Percentiles rank a stretch among this genome's conserved stretches.
phyloP scores from a whole-genome alignment of 2,797 vertebrate species.

The Micrastur ruficollis region DNA sequence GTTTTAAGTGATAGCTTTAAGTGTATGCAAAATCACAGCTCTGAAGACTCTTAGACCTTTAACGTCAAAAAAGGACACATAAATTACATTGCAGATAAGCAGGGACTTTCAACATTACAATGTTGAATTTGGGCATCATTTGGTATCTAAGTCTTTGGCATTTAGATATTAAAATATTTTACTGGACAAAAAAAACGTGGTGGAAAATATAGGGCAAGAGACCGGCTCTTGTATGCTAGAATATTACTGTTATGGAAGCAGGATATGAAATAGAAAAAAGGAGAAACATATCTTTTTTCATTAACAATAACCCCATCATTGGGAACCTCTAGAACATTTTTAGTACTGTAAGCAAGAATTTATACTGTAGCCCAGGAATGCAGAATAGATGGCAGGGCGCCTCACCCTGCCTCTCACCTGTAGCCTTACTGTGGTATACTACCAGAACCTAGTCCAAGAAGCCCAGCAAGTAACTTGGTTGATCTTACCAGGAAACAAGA shows the following conservation, averaged over 20 bases:
- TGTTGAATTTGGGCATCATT: not conserved
- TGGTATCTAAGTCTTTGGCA: not conserved
- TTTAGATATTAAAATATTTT: not conserved
- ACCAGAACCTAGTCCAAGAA: not conserved
- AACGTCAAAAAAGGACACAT: not conserved
- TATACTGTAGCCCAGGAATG: not conserved
- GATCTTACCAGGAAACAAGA: not conserved
- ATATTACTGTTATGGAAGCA: not conserved
- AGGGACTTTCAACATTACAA: not conserved
- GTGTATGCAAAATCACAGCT: not conserved
- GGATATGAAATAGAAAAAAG: not conserved
- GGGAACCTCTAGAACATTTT: not conserved
- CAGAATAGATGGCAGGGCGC: not conserved
- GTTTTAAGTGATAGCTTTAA: not conserved
- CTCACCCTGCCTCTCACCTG: not conserved
- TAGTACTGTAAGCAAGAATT: not conserved
- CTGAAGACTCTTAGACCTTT: not conserved
- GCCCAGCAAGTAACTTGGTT: not conserved
- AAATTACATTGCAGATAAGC: not conserved
- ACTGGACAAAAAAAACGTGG: not conserved
- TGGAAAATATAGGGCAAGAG: not conserved
- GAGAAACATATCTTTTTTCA: not conserved
- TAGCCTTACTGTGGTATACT: not conserved
- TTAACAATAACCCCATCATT: fast-evolving
- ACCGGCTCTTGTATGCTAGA: not conserved